These are phyloP conservation scores for Xyrauchen texanus DNA, from an alignment of 2,113 vertebrate genomes.

Conservation along the genomic window DNA sequence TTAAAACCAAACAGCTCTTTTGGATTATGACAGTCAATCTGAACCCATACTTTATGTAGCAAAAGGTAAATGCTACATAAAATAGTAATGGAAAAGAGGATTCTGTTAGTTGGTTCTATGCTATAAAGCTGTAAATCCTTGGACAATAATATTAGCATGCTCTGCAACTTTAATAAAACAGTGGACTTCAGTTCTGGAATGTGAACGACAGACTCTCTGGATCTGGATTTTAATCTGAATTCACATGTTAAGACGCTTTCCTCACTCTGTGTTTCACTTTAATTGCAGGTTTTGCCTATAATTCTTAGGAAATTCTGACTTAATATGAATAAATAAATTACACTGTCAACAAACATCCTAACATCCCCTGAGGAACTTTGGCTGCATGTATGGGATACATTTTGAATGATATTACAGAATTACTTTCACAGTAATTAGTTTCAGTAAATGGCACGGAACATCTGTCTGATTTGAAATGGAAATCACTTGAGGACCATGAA, in stretches of 20 bases:
- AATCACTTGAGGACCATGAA: conserved; percentile 3
- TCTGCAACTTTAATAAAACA: not conserved
- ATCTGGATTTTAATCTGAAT: too few relatives aligned
- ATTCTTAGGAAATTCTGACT: not conserved
- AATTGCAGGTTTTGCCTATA: conserved; percentile 24
- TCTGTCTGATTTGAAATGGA: conserved; percentile 13
- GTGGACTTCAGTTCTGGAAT: not conserved
- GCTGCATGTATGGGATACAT: not conserved
- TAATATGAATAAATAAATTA: conserved; percentile 47
- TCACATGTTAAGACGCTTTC: not conserved
- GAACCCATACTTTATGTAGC: too few relatives aligned
- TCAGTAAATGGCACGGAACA: not conserved
- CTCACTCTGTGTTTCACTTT: not conserved
- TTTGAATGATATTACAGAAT: not conserved
- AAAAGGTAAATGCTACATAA: too few relatives aligned
- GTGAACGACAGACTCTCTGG: conserved; percentile 16
- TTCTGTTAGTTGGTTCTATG: too few relatives aligned
- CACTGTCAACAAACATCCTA: not conserved
- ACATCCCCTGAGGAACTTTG: not conserved
- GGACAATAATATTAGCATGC: conserved; percentile 10
- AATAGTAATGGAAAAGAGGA: too few relatives aligned
- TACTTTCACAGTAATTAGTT: too few relatives aligned
- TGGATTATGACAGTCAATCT: not conserved
- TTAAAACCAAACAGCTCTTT: conserved; percentile 3
- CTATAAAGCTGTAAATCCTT: not conserved